Base-by-base conservation (phyloP, 2,797 vertebrate genomes). In the Hydrolagus colliei region DNA sequence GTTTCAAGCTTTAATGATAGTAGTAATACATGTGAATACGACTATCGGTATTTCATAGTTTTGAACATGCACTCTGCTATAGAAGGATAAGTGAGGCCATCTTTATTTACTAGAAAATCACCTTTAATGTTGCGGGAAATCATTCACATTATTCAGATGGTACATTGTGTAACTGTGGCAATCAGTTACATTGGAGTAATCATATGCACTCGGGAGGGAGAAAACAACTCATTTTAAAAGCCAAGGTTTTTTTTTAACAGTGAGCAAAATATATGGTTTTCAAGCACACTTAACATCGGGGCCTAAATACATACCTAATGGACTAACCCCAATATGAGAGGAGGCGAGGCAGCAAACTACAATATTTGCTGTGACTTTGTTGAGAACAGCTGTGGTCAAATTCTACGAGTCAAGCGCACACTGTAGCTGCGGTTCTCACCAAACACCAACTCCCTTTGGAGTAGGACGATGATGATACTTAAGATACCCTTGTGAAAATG, bases 81-180 rank as follows among this genome's bases (percentile, higher is more conserved):
- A 35, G 92, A 94, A 92, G 94, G 93, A 94, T 92, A 92, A 94
- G 91, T 92, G 90, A 91, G 92, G 91, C 93, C 95, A 94, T 92
- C 91, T 93, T 93, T 92, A 92, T 93, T 93, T 92, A 92, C 91
- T 92, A 93, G 91, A 91, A 93, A 92, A 93, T 91, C 89, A 91
- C 90, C 89, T 90, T 91, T 94, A 90, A 89, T 89, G 88, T 88
- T 90, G 87, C 88, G 86, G 88, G 16, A 63, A 22, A 27, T 9
- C 16, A 84, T 27, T 84, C 32, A 84, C 5, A 61, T 84, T 20
- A 84, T 10, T 2, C 27, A 20, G 32, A 68, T 18, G 32, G 62
- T 61, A 80, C 62, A 59, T 9, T 59, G 18, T 20, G 59, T 59
- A 59, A 9, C 41, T 22, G 20, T 78, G 59, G 52, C 59, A 78